These are phyloP conservation scores for Phoxinus phoxinus DNA, from an alignment of 2,113 vertebrate genomes.

Conservation along the genomic window DNA sequence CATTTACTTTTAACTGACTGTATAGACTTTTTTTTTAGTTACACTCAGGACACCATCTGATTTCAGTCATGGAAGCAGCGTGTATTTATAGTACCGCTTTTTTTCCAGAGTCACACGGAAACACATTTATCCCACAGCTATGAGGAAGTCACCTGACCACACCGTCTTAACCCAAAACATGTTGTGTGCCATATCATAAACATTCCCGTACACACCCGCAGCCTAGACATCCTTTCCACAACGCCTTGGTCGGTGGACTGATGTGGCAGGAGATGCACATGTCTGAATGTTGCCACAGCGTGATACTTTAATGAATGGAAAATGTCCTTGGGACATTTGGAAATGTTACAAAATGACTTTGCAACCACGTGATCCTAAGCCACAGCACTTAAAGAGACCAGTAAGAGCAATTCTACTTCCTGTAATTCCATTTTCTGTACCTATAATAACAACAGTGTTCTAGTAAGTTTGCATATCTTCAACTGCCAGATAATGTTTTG, in stretches of 20 bases:
- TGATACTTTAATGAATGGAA: slow-evolving; percentile 38
- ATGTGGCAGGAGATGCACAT: slow-evolving; percentile 61
- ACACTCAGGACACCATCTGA: not conserved
- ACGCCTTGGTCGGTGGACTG: slow-evolving; percentile 42
- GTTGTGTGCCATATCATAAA: slow-evolving; percentile 13
- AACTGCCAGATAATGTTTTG: not conserved
- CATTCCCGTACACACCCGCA: slow-evolving; percentile 9
- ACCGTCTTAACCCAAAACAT: slow-evolving; percentile 26
- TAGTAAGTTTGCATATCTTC: not conserved
- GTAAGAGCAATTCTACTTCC: not conserved
- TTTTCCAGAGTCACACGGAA: not conserved
- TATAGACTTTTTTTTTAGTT: not conserved
- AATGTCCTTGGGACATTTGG: slow-evolving; percentile 58
- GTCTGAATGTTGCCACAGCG: slow-evolving; percentile 54
- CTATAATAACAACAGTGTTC: not conserved
- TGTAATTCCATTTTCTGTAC: not conserved
- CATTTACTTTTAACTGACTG: too few species aligned
- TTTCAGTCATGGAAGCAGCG: not conserved
- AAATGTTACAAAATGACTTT: slow-evolving; percentile 28
- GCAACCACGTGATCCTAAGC: not conserved
- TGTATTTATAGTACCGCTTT: slow-evolving; percentile 12
- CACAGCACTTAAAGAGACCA: not conserved
- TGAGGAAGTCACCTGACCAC: slow-evolving; percentile 27
- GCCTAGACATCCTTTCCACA: slow-evolving; percentile 29
- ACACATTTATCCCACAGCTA: slow-evolving; percentile 31